Evolutionary conservation across 2,113 vertebrate genomes (phyloP).

Genomic region (Glareola pratincola): DNA sequence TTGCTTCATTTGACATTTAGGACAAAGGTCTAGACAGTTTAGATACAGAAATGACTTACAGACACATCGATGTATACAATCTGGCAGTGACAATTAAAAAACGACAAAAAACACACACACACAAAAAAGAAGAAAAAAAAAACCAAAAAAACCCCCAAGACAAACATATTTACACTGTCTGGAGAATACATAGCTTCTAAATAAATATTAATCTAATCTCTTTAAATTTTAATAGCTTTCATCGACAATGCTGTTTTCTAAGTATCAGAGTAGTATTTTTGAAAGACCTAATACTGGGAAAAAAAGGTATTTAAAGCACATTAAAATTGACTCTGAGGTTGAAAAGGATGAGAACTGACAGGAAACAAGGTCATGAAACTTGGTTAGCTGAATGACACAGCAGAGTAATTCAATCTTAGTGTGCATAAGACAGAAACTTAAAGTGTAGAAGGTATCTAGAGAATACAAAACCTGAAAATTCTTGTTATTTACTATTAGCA

Average conservation of each 20-base stretch:
- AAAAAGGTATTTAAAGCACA: background rate
- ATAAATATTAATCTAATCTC: slow-evolving; percentile 28
- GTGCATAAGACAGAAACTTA: background rate
- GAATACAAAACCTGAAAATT: background rate
- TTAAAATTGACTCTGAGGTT: slow-evolving; percentile 35
- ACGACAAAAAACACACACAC: no score
- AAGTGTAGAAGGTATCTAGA: background rate
- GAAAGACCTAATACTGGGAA: background rate
- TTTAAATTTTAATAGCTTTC: slow-evolving; percentile 43
- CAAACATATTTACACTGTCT: background rate
- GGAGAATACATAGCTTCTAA: background rate
- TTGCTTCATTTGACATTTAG: background rate
- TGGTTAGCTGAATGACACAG: slow-evolving; percentile 41
- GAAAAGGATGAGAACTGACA: slow-evolving; percentile 20
- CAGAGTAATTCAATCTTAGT: background rate
- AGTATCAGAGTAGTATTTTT: slow-evolving; percentile 35
- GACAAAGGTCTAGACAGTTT: background rate
- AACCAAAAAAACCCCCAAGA: background rate
- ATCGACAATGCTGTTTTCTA: background rate
- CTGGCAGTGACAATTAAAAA: background rate
- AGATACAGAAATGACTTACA: background rate
- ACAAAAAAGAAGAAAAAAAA: background rate
- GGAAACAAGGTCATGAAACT: slow-evolving; percentile 39
- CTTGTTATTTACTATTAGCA: background rate
- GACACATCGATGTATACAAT: background rate